Percentiles rank a stretch among this genome's conserved stretches.
These are phyloP conservation scores for Orientallactaga bullata DNA, from an alignment of 2,113 vertebrate species.

Conservation along the genomic window DNA sequence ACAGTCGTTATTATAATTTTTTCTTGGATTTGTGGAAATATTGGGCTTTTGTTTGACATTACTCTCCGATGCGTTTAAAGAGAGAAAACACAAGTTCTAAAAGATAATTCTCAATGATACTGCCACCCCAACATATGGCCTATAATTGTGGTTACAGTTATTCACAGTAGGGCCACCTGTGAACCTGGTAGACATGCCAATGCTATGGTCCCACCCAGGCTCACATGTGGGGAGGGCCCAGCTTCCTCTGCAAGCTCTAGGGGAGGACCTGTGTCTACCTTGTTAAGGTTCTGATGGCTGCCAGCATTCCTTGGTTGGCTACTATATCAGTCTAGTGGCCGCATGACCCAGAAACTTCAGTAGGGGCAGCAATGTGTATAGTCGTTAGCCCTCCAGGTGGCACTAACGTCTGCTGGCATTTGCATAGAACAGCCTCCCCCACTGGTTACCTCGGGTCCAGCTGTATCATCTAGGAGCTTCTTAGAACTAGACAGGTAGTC, in stretches of 20 bases:
- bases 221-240: not conserved
- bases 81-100: not conserved
- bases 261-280: not conserved
- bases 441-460: not conserved
- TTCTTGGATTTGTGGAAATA: not conserved
- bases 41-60: constrained; percentile 24
- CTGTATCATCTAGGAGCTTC: not conserved
- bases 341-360: not conserved
- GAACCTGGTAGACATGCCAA: not conserved
- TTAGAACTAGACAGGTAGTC: not conserved
- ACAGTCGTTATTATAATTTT: not conserved
- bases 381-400: not conserved
- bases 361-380: not conserved
- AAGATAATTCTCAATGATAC: constrained; percentile 6
- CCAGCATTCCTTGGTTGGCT: not conserved
- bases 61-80: constrained; percentile 38
- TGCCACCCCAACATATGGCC: not conserved
- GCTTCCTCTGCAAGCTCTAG: not conserved
- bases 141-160: not conserved
- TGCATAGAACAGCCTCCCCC: not conserved
- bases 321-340: not conserved
- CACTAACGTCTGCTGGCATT: not conserved
- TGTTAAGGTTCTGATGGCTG: not conserved
- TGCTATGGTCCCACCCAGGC: not conserved
- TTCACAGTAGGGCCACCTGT: not conserved